phyloP scores from a whole-genome alignment of 2,113 vertebrate species.

The Bubo bubo region DNA sequence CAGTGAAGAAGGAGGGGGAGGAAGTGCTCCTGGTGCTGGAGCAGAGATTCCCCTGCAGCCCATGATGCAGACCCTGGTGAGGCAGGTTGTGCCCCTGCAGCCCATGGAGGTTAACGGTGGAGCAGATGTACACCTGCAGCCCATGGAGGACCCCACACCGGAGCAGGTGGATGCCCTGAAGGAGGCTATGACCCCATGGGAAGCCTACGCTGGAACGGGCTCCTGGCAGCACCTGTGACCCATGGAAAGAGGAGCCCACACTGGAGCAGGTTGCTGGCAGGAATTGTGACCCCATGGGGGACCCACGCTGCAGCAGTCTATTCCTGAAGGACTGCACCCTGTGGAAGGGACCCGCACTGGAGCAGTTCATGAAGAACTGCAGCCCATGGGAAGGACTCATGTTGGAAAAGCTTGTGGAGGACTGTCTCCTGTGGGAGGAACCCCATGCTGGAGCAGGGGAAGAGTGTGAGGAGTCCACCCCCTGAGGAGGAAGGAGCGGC shows the following conservation, averaged over 20 bases:
- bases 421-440: not conserved
- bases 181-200: not conserved
- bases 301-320: not conserved
- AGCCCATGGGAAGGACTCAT: not conserved
- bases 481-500: not conserved
- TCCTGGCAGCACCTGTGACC: not conserved
- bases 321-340: not conserved
- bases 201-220: not conserved
- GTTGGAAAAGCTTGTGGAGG: not conserved
- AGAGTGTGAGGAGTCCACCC: not conserved
- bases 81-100: not conserved
- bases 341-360: not conserved
- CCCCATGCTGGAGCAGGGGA: not conserved
- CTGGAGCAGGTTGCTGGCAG: not conserved
- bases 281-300: not conserved
- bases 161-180: not conserved
- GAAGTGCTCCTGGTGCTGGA: not conserved
- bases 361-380: not conserved
- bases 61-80: not conserved
- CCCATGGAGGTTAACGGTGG: not conserved
- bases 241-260: not conserved
- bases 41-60: not conserved
- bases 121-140: not conserved
- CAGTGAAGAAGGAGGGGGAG: not conserved
- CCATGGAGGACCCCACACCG: not conserved